Evolutionary conservation across 2,797 vertebrate species (phyloP).

Genomic region (Xenentodon cancila): DNA sequence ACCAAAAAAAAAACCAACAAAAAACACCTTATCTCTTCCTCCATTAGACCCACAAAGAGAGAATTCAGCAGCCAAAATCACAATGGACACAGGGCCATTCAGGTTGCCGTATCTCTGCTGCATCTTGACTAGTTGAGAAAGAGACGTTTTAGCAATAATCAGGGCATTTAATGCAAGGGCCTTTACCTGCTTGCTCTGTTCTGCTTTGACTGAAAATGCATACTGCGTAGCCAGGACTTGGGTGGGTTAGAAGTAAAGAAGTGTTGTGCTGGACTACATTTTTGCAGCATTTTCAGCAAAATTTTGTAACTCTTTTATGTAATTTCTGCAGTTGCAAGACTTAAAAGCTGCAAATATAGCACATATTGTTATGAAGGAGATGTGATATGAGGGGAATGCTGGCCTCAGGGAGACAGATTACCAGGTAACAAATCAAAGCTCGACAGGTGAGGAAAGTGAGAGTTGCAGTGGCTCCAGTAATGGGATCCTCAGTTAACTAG

Average conservation of each 20-base stretch:
- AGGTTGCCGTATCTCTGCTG: slow-evolving; percentile 45
- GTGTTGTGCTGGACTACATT: neutral
- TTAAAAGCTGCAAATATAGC: slow-evolving; percentile 33
- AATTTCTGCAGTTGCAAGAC: neutral
- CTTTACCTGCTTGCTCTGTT: slow-evolving; percentile 24
- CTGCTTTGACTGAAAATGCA: slow-evolving; percentile 13
- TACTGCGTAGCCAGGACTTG: slow-evolving; percentile 4
- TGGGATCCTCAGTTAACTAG: slow-evolving; percentile 61
- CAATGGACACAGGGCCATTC: slow-evolving; percentile 62
- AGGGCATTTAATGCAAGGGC: slow-evolving; percentile 19
- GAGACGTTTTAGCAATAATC: slow-evolving; percentile 45
- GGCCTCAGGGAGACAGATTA: slow-evolving; percentile 48
- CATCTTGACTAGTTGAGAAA: slow-evolving; percentile 41
- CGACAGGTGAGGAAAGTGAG: slow-evolving; percentile 56
- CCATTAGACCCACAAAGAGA: slow-evolving; percentile 73
- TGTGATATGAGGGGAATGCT: slow-evolving; percentile 31
- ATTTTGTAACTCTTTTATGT: neutral
- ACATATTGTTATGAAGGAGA: slow-evolving; percentile 41
- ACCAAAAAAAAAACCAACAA: slow-evolving; percentile 51
- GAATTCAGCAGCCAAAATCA: slow-evolving; percentile 64
- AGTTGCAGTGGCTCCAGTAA: slow-evolving; percentile 54
- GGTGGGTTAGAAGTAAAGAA: neutral
- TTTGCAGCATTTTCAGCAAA: too few relatives aligned
- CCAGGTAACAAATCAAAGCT: slow-evolving; percentile 59
- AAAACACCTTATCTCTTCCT: slow-evolving; percentile 68